A percentile compares a stretch with the other conserved stretches of the same genome.
These are phyloP conservation scores for Andrena marginata DNA, from an alignment of 2,888 invertebrate genomes.

Conservation along the genomic window DNA sequence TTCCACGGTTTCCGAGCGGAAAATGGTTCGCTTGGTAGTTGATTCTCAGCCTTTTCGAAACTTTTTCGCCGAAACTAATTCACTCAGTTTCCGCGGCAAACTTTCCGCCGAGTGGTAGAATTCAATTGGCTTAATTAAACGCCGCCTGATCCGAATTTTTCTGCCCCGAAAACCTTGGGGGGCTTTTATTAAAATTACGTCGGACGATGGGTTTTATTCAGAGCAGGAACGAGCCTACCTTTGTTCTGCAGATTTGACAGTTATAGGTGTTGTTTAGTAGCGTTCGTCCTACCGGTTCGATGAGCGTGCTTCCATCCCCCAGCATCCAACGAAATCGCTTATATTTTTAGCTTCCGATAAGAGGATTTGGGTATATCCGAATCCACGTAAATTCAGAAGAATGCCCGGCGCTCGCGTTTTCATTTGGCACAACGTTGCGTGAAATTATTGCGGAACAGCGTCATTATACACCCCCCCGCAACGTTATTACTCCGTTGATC, in stretches of 20 bases:
- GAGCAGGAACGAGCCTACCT: not conserved
- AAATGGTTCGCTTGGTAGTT: slow-evolving; percentile 43
- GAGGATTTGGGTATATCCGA: not conserved
- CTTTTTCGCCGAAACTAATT: slow-evolving; percentile 59
- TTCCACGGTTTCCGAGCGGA: slow-evolving; percentile 18
- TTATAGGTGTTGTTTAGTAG: too few relatives aligned
- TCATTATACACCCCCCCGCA: slow-evolving; percentile 22
- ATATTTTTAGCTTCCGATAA: not conserved
- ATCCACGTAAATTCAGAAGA: not conserved
- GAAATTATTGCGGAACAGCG: slow-evolving; percentile 10
- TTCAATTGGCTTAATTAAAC: slow-evolving; percentile 60
- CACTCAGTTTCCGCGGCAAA: slow-evolving; percentile 38
- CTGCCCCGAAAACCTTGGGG: slow-evolving; percentile 33
- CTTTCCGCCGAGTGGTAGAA: slow-evolving; percentile 41
- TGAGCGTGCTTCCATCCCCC: not conserved
- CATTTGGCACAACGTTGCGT: slow-evolving; percentile 6
- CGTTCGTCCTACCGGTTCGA: not conserved
- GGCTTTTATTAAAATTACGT: slow-evolving; percentile 46
- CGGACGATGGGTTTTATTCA: not conserved
- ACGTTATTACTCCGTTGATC: slow-evolving; percentile 9
- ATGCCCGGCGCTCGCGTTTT: not conserved
- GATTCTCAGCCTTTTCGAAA: slow-evolving; percentile 54
- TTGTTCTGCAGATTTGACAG: not conserved
- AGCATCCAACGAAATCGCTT: not conserved
- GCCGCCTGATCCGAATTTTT: slow-evolving; percentile 47